These are phyloP conservation scores for Enteromius mattozi DNA, from an alignment of 2,797 vertebrate genomes.

Conservation along the genomic window DNA sequence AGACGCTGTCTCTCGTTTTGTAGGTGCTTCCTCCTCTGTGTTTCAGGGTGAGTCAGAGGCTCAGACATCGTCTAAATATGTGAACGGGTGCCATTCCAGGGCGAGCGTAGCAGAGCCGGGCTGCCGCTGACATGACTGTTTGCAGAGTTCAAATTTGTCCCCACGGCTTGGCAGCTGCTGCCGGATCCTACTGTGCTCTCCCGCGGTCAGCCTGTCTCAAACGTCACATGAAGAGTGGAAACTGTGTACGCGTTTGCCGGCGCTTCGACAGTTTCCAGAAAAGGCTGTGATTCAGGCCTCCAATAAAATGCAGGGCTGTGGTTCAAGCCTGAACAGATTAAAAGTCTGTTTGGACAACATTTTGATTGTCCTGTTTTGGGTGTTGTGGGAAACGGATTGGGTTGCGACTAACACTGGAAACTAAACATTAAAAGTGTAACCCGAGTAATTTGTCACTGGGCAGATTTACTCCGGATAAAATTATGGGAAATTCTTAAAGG, in stretches of 20 bases:
- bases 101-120: conserved; percentile 50
- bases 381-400: conserved; percentile 43
- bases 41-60: conserved; percentile 74
- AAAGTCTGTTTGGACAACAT: conserved; percentile 78
- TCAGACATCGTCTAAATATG: conserved; percentile 77
- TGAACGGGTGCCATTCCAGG: conserved; percentile 66
- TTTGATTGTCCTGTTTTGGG: conserved; percentile 65
- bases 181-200: conserved; percentile 55
- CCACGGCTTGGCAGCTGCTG: conserved; percentile 65
- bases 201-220: conserved; percentile 64
- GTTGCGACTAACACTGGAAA: conserved; percentile 26
- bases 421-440: conserved; percentile 14
- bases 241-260: conserved; percentile 67
- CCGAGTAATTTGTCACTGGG: conserved; percentile 6
- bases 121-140: conserved; percentile 70
- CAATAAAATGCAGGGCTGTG: conserved; percentile 73
- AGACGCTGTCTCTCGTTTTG: conserved; percentile 60
- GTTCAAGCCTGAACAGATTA: conserved; percentile 74
- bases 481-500: conserved; percentile 31
- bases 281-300: conserved; percentile 68
- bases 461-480: conserved; percentile 22
- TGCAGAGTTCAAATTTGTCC: conserved; percentile 63
- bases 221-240: conserved; percentile 63
- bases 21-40: conserved; percentile 64
- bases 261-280: conserved; percentile 68